Percentiles rank a stretch among this genome's conserved stretches.
These are phyloP conservation scores for Pogonognathellus flavescens DNA, from an alignment of 1,140 invertebrate genomes.

Conservation along the genomic window DNA sequence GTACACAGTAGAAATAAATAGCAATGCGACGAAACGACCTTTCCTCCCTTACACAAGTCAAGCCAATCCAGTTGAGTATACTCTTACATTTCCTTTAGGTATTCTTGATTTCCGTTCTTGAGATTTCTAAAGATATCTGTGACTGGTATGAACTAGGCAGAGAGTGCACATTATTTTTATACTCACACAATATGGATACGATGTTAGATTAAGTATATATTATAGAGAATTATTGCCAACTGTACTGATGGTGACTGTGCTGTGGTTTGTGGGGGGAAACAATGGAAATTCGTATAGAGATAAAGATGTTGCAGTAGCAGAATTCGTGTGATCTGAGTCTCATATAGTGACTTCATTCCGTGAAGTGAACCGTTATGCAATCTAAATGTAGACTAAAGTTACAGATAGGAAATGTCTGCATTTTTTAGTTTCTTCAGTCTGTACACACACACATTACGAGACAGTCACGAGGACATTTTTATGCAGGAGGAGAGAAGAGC, in stretches of 20 bases:
- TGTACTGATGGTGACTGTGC: neutral
- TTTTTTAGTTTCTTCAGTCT: neutral
- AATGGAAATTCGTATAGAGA: constrained; percentile 6
- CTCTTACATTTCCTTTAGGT: constrained; percentile 23
- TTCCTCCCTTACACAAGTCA: constrained; percentile 28
- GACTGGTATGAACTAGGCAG: too few species aligned
- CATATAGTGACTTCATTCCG: neutral
- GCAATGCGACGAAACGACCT: constrained; percentile 27
- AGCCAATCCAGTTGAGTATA: neutral
- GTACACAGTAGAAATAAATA: constrained; percentile 29
- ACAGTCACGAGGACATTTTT: neutral
- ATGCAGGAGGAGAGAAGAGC: neutral
- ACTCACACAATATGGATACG: neutral
- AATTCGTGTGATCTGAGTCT: constrained; percentile 9
- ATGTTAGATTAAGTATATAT: neutral
- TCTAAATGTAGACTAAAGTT: constrained; percentile 33
- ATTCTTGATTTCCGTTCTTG: constrained; percentile 5
- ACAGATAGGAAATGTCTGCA: constrained; percentile 38
- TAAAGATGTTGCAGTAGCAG: neutral
- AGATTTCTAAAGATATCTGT: constrained; percentile 41
- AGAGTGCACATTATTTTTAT: constrained; percentile 7
- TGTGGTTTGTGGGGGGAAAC: neutral
- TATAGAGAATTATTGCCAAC: neutral
- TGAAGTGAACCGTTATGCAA: constrained; percentile 25
- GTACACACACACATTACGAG: neutral